phyloP scores from a whole-genome alignment of 1,140 invertebrate genomes.

The Zophobas morio region DNA sequence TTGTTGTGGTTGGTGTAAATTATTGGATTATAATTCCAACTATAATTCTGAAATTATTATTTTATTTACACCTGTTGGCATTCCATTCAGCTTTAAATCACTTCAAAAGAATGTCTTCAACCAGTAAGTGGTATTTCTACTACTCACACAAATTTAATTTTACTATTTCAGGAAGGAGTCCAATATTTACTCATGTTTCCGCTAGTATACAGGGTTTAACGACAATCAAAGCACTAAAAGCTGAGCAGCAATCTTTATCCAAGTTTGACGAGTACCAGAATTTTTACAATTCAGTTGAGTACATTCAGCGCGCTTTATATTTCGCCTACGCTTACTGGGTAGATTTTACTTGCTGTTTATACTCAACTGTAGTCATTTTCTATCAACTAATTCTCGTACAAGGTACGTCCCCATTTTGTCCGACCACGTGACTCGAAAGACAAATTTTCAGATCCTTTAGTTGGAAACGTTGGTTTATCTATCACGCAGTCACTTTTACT shows the following conservation, averaged over 20 bases:
- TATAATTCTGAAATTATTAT: conserved; percentile 76
- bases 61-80: conserved; percentile 73
- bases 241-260: conserved; percentile 76
- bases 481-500: conserved; percentile 84
- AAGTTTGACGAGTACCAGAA: conserved; percentile 76
- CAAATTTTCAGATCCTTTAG: conserved; percentile 67
- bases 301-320: conserved; percentile 76
- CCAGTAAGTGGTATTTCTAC: conserved; percentile 72
- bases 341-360: conserved; percentile 80
- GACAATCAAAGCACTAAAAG: conserved; percentile 83
- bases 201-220: conserved; percentile 84
- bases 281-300: conserved; percentile 76
- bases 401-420: conserved; percentile 57
- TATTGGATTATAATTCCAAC: conserved; percentile 82
- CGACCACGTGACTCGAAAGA: background rate
- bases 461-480: conserved; percentile 83
- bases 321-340: conserved; percentile 73
- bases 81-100: conserved; percentile 78
- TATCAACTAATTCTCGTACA: conserved; percentile 70
- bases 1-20: conserved; percentile 81
- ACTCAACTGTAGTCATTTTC: conserved; percentile 72
- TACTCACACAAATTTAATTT: conserved; percentile 21
- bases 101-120: conserved; percentile 87
- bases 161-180: conserved; percentile 75
- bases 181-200: conserved; percentile 87